Base-by-base conservation (phyloP, 2,888 invertebrate genomes). In the Mesorhabditis sp. region DNA sequence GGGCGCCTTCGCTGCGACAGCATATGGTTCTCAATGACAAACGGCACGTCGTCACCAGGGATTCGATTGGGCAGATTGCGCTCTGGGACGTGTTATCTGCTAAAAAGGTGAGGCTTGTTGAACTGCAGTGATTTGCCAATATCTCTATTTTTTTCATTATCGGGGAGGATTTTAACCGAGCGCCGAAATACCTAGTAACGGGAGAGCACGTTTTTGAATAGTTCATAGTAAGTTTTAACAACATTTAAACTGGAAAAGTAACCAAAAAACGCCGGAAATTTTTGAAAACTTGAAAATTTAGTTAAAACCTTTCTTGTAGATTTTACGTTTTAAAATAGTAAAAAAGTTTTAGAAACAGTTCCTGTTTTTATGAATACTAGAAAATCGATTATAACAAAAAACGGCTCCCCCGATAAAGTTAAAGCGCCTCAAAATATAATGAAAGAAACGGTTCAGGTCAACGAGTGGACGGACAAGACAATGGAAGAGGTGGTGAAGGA, bases 1-100 rank as follows among this genome's bases (percentile, higher is more conserved):
- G 98, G 4, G 96, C 95, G 0, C 92, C 96, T 3, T 94, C 95
- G 3, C 94, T 98, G 74, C 91, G 93, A 82, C 93, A 94, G 85
- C 95, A 93, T 84, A 91, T 91, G 69, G 92, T 97, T 69, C 88
- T 98, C 73, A 98, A 97, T 86, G 97, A 98, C 85, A 96, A 95
- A 87, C 89, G 97, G 70, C 93, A 95, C 86, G 93, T 98, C 79
- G 87, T 98, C 71, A 96, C 97, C 13, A 94, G 93, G 88, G 97
- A 98, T 87, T 94, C 95, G 0, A 93, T 93, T 68, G 91, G 91
- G 73, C 91, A 91, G 87, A 92, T 98, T 67, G 92, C 93, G 4
- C 87, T 97, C 7, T 98, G 93, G 87, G 97, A 98, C 87, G 95
- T 97, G 15, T 70, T 82, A 15, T 74, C 75, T 7, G 80, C 74